A percentile compares a stretch with the other conserved stretches of the same genome.
phyloP scores from a whole-genome alignment of 1,140 invertebrate genomes.

The Chrysoperla carnea region DNA sequence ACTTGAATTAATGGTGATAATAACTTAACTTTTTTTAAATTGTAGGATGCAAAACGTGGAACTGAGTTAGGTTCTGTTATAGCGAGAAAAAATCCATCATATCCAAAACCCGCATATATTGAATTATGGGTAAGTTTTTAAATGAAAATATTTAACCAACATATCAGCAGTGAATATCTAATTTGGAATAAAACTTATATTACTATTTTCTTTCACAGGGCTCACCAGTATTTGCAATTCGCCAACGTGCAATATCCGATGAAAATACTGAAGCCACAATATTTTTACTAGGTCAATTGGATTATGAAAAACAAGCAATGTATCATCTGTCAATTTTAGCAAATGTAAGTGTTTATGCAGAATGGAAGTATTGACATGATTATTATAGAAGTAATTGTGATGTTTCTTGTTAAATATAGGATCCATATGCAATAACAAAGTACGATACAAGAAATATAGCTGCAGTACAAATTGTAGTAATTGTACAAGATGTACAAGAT shows the following conservation, averaged over 20 bases:
- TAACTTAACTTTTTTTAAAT: not conserved
- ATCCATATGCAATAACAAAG: constrained; percentile 61
- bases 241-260: constrained; percentile 50
- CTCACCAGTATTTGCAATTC: constrained; percentile 53
- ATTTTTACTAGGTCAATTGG: constrained; percentile 51
- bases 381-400: too few species aligned
- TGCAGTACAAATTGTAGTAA: constrained; percentile 56
- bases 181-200: not conserved
- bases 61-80: constrained; percentile 65
- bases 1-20: too few species aligned
- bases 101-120: constrained; percentile 55
- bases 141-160: constrained; percentile 8
- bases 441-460: constrained; percentile 74
- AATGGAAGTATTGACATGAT: too few species aligned
- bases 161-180: too few species aligned
- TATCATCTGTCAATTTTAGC: constrained; percentile 65
- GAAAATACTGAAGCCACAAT: constrained; percentile 59
- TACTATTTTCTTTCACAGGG: constrained; percentile 23
- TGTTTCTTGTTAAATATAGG: constrained; percentile 30
- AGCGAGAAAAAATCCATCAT: constrained; percentile 56
- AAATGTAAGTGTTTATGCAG: constrained; percentile 38
- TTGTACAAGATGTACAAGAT: constrained; percentile 72
- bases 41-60: constrained; percentile 57
- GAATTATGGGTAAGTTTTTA: constrained; percentile 56
- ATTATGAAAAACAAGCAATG: constrained; percentile 73